Percentiles rank a stretch among this genome's conserved stretches.
Evolutionary conservation across 2,797 vertebrate species (phyloP).

Genomic region (Bovichtus diacanthus): DNA sequence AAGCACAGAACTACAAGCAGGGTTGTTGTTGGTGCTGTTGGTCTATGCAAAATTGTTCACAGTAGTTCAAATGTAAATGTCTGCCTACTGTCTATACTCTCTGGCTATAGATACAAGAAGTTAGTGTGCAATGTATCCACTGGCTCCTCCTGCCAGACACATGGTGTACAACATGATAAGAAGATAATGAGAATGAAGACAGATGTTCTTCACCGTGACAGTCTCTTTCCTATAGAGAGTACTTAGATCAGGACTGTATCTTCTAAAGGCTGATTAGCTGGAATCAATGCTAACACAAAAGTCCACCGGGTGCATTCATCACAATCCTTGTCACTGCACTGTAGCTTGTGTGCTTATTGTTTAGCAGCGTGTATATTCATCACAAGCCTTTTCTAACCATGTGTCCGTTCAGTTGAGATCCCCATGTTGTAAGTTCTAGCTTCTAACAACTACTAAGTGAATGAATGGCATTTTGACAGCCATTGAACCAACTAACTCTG

Average conservation of each 20-base stretch:
- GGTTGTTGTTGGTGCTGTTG: not conserved
- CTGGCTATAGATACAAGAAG: slow-evolving; percentile 15
- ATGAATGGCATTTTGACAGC: not conserved
- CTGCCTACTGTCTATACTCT: not conserved
- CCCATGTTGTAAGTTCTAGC: not conserved
- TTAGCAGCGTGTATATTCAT: slow-evolving; percentile 25
- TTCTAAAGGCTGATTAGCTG: slow-evolving; percentile 48
- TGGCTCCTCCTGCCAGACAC: slow-evolving; percentile 32
- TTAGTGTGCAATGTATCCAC: not conserved
- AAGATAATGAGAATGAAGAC: slow-evolving; percentile 60
- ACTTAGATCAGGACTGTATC: slow-evolving; percentile 45
- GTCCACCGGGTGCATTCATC: slow-evolving; percentile 48
- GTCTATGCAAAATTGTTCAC: not conserved
- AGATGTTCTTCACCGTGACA: slow-evolving; percentile 38
- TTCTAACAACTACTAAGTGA: not conserved
- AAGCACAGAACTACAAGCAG: not conserved
- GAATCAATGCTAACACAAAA: slow-evolving; percentile 66
- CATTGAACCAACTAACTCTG: not conserved
- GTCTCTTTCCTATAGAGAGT: slow-evolving; percentile 59
- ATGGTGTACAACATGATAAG: slow-evolving; percentile 33
- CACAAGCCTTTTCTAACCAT: not conserved
- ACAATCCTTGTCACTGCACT: slow-evolving; percentile 46
- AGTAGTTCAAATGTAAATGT: not conserved
- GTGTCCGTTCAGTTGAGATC: not conserved
- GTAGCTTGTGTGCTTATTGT: slow-evolving; percentile 14